Evolutionary conservation across 2,888 invertebrate species (phyloP), one percentile per base, ranked within the genome.

Genomic region (Eledone cirrhosa): DNA sequence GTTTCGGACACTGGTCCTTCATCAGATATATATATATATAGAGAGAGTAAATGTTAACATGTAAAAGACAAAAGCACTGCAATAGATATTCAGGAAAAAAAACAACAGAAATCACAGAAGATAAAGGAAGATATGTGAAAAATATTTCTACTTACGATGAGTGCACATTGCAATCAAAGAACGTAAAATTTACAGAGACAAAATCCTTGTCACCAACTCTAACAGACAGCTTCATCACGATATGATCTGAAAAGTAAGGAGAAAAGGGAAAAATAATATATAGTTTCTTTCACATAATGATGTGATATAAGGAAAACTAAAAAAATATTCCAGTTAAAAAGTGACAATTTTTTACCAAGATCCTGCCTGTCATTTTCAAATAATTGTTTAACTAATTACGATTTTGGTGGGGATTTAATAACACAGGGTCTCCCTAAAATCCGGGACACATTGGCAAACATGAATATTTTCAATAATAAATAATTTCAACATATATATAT

Each of bases 81-180:
- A 63, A 63, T 16, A 13, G 22, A 63, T 8, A 27, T 19, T n/a
- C 22, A 27, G 27, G 4, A 63, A 19, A 63, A 27, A 63, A 1
- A 19, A 2, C 0, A 22, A 63, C 0, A 11, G 22, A 63, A 22
- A 63, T 14, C 3, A 24, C n/a, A 8, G 47, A 29, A 67, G 67
- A 67, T 65, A 79, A 47, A 24, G 67, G 79, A 27, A 67, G 79
- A 79, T 63, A 47, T n/a, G 65, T 29, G 53, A 75, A 77, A 69
- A 48, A 65, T 22, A 31, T 7, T 3, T 24, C 53, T 79, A 89
- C 91, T 90, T 87, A 91, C 81, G 97, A 97, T 86, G 95, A 95
- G 92, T 98, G 98, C 48, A 98, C 96, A 90, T 96, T 96, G 91
- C 99, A 99, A 91, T 99, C 98, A 91, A 98, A 99, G 92, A 99